A percentile compares a stretch with the other conserved stretches of the same genome.
phyloP scores from a whole-genome alignment of 2,797 vertebrate genomes.

The Carcharodon carcharias region DNA sequence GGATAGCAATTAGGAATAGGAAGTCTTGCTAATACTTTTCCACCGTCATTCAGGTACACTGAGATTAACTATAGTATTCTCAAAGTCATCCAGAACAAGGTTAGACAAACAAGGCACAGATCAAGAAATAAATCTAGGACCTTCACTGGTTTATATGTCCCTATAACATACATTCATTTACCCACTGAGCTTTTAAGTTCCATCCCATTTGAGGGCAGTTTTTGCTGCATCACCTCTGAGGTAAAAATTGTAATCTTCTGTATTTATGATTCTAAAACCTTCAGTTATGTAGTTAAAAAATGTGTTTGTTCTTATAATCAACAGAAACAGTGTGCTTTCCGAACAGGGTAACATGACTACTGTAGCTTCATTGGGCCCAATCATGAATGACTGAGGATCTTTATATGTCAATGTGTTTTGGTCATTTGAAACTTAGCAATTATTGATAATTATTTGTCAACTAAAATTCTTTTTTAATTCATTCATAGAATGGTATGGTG shows the following conservation, averaged over 20 bases:
- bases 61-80: background rate
- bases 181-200: background rate
- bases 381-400: background rate
- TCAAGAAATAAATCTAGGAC: background rate
- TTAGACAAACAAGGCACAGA: background rate
- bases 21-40: background rate
- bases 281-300: background rate
- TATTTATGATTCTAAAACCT: background rate
- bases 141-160: background rate
- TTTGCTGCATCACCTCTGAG: background rate
- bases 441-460: background rate
- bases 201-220: background rate
- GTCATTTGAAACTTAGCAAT: background rate
- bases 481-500: background rate
- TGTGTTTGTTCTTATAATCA: background rate
- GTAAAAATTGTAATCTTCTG: background rate
- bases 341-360: background rate
- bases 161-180: background rate
- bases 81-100: background rate
- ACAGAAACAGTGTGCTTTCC: background rate
- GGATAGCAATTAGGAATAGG: background rate
- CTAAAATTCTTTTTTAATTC: background rate
- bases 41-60: background rate
- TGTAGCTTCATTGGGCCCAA: background rate
- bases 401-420: background rate